phyloP scores from a whole-genome alignment of 2,888 invertebrate genomes.

The Parthenolecanium corni region DNA sequence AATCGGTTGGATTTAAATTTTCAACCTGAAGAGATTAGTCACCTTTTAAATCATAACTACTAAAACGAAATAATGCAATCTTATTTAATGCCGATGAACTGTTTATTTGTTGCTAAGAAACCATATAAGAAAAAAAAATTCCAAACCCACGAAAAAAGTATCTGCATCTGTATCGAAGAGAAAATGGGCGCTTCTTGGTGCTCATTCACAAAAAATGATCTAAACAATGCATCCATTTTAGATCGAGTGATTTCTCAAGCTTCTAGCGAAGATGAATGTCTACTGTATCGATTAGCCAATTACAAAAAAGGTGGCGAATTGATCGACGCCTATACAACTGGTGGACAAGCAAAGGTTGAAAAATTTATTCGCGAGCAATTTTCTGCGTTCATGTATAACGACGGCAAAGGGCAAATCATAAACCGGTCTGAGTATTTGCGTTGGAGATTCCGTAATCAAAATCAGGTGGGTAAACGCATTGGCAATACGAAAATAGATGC shows the following conservation, averaged over 20 bases:
- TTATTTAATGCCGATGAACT: no score
- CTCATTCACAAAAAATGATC: constrained; percentile 23
- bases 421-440: constrained; percentile 77
- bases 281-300: constrained; percentile 76
- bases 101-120: no score
- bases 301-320: constrained; percentile 85
- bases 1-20: no score
- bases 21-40: no score
- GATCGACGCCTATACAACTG: constrained; percentile 72
- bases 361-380: constrained; percentile 76
- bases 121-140: no score
- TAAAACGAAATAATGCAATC: no score
- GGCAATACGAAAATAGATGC: no score
- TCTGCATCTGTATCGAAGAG: no score
- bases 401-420: constrained; percentile 71
- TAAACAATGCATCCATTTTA: constrained; percentile 57
- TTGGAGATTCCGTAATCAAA: constrained; percentile 80
- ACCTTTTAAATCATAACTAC: no score
- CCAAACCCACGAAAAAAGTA: no score
- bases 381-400: constrained; percentile 74
- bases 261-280: constrained; percentile 71
- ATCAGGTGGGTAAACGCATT: constrained; percentile 52
- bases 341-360: constrained; percentile 73
- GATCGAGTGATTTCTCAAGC: constrained; percentile 84
- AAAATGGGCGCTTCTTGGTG: constrained; percentile 25